Percentiles rank a stretch among this genome's conserved stretches.
Conservation (phyloP, 2,113 vertebrate species). For the Indicator maculatus region DNA sequence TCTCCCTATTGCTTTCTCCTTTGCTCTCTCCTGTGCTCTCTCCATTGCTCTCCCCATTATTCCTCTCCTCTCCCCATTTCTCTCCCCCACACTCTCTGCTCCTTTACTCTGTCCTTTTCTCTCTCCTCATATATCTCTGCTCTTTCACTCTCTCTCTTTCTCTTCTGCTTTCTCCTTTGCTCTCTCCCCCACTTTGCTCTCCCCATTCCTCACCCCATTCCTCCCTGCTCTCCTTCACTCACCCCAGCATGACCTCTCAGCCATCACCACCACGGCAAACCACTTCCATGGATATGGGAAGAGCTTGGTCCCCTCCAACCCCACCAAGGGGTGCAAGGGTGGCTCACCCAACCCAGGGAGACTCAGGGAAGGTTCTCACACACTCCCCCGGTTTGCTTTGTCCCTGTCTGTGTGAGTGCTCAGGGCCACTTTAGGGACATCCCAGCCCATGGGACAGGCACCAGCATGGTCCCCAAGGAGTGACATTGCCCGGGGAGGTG, state of each 20-base stretch:
- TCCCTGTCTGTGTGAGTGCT: accelerated
- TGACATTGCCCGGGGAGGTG: not conserved
- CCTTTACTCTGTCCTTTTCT: not conserved
- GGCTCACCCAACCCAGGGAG: not conserved
- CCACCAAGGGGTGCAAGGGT: accelerated
- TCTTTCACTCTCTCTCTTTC: not conserved
- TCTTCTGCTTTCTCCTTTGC: not conserved
- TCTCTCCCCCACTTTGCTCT: not conserved
- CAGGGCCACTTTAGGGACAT: not conserved
- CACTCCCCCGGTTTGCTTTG: accelerated
- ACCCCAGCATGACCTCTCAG: accelerated
- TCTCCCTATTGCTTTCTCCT: not conserved
- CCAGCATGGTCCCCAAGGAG: not conserved
- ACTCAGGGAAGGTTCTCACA: not conserved
- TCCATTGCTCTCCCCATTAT: not conserved
- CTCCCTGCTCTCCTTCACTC: not conserved
- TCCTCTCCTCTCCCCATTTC: not conserved
- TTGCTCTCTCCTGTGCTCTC: not conserved
- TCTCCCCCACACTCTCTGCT: no score
- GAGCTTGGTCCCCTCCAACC: accelerated
- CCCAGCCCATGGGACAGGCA: not conserved
- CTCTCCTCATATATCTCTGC: not conserved
- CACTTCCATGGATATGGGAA: accelerated
- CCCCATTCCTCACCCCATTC: not conserved
- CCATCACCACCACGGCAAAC: not conserved